Evolutionary conservation across 2,888 invertebrate genomes (phyloP), one percentile per base, ranked within the genome.

Genomic region (Scaptomyza reducta): DNA sequence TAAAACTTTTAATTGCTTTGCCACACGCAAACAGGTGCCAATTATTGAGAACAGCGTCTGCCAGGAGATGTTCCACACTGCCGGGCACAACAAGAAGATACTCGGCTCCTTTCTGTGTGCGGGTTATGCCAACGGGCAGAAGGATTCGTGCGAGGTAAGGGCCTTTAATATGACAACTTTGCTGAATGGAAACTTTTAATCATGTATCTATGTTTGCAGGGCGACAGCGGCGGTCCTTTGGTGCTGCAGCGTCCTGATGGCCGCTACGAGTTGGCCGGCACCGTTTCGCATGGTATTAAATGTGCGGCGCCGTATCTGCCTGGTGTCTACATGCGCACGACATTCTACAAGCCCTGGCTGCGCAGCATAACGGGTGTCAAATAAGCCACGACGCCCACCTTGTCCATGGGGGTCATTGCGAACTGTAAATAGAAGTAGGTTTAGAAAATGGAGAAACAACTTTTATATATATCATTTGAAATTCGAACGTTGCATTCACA

Each of bases 281-380:
- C 97, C 0, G 98, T 98, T 0, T 97, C 97, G 7, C 97, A 98
- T 86, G 98, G 98, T n/a, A 97, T 97, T 81, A 97, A 97, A 89
- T 98, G 98, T 88, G 97, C 97, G 0, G 96, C 97, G 4, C 97
- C 97, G 0, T 97, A 96, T 92, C 92, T 97, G 27, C 97, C 97
- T 0, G 98, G 98, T 10, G 97, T 98, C 38, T 98, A 98, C 91
- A 98, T 98, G 97, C 93, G 97, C 79, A 97, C 97, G 69, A 96
- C 97, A 0, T 97, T 93, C 92, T 98, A 97, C 91, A 97, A 97
- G 88, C 96, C 97, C 1, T 98, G 98, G 98, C 93, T 98, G 65
- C 95, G 95, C 89, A 95, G 95, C 82, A 95, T 97, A 84, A 97
- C 96, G n/a, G 96, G 96, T 40, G 94, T 96, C 6, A 94, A 94